Evolutionary conservation across 2,888 invertebrate genomes (phyloP), one percentile per base, ranked within the genome.

Genomic region (Dione vanillae): DNA sequence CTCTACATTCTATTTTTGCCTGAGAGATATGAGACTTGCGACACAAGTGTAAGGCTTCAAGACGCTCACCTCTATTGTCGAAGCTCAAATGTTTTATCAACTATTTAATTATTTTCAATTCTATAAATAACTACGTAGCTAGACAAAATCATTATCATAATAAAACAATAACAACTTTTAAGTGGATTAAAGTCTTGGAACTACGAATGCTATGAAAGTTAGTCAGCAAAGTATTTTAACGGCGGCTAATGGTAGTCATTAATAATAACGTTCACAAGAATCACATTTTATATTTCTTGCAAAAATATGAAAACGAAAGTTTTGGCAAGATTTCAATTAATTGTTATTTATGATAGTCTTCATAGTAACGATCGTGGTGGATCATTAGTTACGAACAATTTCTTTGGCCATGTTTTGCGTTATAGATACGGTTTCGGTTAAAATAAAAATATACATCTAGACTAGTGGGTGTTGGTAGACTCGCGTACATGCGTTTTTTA

Each of bases 211-310:
- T 43, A 20, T 11, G 61, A n/a, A 61, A 61, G 43, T 61, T 61
- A 43, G 19, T 59, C 59, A 43, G 61, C 43, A 43, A 43, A 59
- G 20, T 59, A n/a, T 59, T 61, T 45, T 45, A 45, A 45, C 61
- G 61, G 43, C n/a, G 27, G 61, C 45, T 61, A 61, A 61, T 61
- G 45, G 27, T n/a, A 6, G 61, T n/a, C 61, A 61, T 61, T 61
- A 45, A 61, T 61, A 61, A 59, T 41, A 41, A 59, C 12, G 43
- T 27, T 27, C 12, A 27, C 45, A n/a, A 27, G 45, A 43, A 61
- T 27, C 45, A 27, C 43, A 59, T 43, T 40, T 59, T 43, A 11
- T 61, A 61, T 61, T 61, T 61, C 27, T 45, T n/a, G 45, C 43
- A 7, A 45, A 59, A 61, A 61, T 61, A 61, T 27, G 27, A 45